Evolutionary conservation across 2,113 vertebrate species (phyloP).

Genomic region (Phrynosoma blainvillii): DNA sequence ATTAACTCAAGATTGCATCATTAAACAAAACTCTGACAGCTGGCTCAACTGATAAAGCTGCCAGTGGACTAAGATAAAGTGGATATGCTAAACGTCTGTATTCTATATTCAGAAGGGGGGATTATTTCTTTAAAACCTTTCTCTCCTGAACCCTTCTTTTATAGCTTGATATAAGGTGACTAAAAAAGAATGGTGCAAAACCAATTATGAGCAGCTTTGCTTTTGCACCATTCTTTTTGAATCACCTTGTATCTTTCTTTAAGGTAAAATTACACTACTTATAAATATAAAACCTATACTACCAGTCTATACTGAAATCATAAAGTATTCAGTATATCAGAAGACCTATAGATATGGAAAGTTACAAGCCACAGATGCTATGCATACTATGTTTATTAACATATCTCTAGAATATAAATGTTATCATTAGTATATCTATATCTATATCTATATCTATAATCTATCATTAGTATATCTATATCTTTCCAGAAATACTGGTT

Average conservation of each 20-base stretch:
- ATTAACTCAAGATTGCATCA: not conserved
- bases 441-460: too few species aligned
- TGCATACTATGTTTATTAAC: not conserved
- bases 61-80: not conserved
- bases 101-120: not conserved
- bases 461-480: not conserved
- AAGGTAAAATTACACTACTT: not conserved
- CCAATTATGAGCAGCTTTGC: not conserved
- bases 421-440: not conserved
- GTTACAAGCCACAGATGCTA: not conserved
- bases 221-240: too few species aligned
- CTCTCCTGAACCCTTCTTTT: not conserved
- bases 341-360: not conserved
- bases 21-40: conserved; percentile 15
- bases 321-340: not conserved
- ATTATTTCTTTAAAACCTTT: conserved; percentile 6
- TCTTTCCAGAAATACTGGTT: not conserved
- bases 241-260: not conserved
- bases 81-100: not conserved
- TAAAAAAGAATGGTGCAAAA: too few species aligned
- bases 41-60: conserved; percentile 14
- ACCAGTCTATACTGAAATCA: not conserved
- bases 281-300: not conserved
- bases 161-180: not conserved
- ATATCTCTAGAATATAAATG: not conserved